Base-by-base conservation (phyloP, 1,140 invertebrate genomes). In the Euura saliciscinereae region DNA sequence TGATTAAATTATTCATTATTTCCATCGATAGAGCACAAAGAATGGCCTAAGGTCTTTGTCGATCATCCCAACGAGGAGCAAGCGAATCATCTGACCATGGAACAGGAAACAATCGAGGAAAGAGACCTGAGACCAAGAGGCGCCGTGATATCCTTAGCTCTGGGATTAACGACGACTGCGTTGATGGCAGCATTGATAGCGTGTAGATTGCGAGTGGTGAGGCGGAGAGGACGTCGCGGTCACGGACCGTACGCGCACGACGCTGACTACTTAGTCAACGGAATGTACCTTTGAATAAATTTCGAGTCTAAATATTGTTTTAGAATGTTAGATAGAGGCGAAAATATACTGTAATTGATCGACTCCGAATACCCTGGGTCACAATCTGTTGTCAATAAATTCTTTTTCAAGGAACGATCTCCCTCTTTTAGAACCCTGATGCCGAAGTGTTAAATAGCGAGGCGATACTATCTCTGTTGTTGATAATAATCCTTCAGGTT, bases 261-360 rank as follows among this genome's bases (percentile, higher is more conserved):
- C 86, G 95, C 96, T 2, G 97, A 98, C 89, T 99, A 97, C 88
- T 90, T 99, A 72, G 97, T 99, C 74, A 98, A 99, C 88, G 97
- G 97, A 80, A 98, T 99, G 97, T 98, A 99, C 87, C 92, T 98
- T 80, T 98, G 93, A 91, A 79, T 59, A 69, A 71, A 75, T 67
- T 28, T 42, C 8, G 11, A 67, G 6, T 59, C 13, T 11, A 59
- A n/a, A 3, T 59, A 59, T 59, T 8, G 13, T 8, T 11, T 59
- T 59, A 59, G 51, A n/a, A 59, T 59, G 13, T 59, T 59, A n/a
- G 51, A n/a, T 59, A 59, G 13, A 59, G 10, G 51, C 51, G 51
- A 59, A 59, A 59, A 4, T 59, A n/a, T 59, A 59, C 0, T 28
- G 10, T 59, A 59, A 59, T 11, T 59, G 51, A 59, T 59, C 13